Evolutionary conservation across 2,797 vertebrate species (phyloP), one percentile per base, ranked within the genome.

Genomic region (Pipistrellus nathusii): DNA sequence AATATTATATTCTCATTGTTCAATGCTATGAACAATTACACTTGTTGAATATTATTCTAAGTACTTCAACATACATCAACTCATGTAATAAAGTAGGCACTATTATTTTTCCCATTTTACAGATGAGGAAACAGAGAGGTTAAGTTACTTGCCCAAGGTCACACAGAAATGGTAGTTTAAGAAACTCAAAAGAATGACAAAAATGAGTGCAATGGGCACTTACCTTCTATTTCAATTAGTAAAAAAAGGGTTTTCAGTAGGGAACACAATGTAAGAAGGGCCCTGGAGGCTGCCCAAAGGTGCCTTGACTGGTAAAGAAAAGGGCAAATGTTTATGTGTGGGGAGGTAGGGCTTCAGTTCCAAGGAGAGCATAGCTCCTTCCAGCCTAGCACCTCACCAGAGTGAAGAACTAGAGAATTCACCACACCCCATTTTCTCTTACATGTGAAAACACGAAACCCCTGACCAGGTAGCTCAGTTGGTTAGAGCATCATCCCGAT

Each of bases 391-490:
- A 17, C 71, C 81, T 94, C 46, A 51, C 44, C 75, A 82, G 1
- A 48, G 59, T 75, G 57, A 88, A 95, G 68, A 90, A 85, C 21
- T 59, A 76, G 66, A 68, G 64, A 92, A 76, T 69, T 68, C 30
- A 78, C 35, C 4, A 15, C 1, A n/a, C 32, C 5, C 6, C n/a
- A 18, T 25, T 57, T 87, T 92, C 73, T 90, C 88, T 87, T 68
- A 51, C 51, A 59, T 59, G 13, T n/a, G 17, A n/a, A 64, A 17
- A 64, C 62, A 59, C 12, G 12, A 59, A 62, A 62, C 59, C 57
- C 25, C 25, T 59, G 57, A 62, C 59, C 27, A 62, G 59, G 59
- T 62, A 30, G 59, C 27, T 62, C 59, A 62, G 27, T 30, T 30
- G 57, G 57, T 59, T 62, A 62, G 59, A 62, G 59, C 59, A 62